These are phyloP conservation scores for Muscicapa adusta DNA, from an alignment of 2,113 vertebrate species.

Conservation along the genomic window DNA sequence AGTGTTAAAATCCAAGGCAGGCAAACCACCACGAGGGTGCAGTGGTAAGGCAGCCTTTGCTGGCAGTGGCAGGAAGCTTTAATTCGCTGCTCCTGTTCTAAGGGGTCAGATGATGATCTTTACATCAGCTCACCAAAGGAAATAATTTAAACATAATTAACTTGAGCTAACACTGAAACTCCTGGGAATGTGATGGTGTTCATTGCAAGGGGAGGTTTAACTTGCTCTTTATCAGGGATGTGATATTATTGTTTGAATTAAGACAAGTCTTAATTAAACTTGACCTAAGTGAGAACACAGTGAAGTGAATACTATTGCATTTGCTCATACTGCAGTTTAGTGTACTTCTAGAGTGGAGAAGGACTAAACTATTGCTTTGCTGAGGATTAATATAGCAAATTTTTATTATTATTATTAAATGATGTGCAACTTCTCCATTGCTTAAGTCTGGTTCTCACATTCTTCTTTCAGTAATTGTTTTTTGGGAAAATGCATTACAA, in stretches of 20 bases:
- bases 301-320: background rate
- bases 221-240: background rate
- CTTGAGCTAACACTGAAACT: background rate
- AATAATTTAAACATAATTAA: conserved; percentile 28
- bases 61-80: background rate
- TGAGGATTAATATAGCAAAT: background rate
- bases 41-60: background rate
- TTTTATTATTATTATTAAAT: background rate
- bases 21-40: background rate
- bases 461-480: background rate
- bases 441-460: background rate
- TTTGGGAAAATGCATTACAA: background rate
- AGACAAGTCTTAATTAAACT: conserved; percentile 15
- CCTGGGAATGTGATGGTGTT: background rate
- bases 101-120: background rate
- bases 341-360: background rate
- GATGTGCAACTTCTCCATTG: background rate
- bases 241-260: background rate
- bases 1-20: background rate
- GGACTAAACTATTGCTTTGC: background rate
- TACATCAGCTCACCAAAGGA: background rate
- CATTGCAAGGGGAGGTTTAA: background rate
- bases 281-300: background rate
- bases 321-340: background rate
- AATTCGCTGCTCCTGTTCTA: background rate